These are phyloP conservation scores for Dryobates pubescens DNA, from an alignment of 2,797 vertebrate genomes.

Conservation along the genomic window DNA sequence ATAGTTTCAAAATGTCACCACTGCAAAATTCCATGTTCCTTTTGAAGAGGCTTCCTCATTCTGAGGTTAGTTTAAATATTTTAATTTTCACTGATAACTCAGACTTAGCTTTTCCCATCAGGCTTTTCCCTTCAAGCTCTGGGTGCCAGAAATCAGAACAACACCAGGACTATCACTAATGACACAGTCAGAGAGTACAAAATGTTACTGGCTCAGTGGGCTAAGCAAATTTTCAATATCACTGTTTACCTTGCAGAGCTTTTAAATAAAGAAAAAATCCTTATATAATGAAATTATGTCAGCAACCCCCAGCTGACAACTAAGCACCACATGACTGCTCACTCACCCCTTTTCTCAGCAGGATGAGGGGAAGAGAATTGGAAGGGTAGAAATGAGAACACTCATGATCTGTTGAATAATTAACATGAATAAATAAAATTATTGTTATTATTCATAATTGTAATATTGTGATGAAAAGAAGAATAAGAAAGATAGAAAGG, in stretches of 20 bases:
- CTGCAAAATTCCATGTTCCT: neutral
- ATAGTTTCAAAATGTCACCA: neutral
- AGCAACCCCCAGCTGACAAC: neutral
- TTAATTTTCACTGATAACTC: neutral
- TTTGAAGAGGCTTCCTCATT: neutral
- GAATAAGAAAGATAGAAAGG: neutral
- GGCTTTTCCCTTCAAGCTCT: neutral
- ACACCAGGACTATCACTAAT: neutral
- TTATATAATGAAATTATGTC: no score
- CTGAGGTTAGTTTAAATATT: neutral
- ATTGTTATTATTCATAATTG: no score
- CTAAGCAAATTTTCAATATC: neutral
- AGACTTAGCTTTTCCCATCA: neutral
- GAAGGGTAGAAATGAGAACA: neutral
- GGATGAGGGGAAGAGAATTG: neutral
- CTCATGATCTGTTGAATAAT: no score
- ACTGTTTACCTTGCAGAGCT: neutral
- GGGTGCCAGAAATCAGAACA: neutral
- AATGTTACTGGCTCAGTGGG: neutral
- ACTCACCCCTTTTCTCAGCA: neutral
- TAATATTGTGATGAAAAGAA: neutral
- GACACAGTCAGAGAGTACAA: neutral
- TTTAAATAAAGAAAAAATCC: neutral
- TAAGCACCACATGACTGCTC: neutral
- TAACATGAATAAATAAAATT: no score